Conservation (phyloP, 2,888 invertebrate genomes). For the Rhamphomyia laevipes region DNA sequence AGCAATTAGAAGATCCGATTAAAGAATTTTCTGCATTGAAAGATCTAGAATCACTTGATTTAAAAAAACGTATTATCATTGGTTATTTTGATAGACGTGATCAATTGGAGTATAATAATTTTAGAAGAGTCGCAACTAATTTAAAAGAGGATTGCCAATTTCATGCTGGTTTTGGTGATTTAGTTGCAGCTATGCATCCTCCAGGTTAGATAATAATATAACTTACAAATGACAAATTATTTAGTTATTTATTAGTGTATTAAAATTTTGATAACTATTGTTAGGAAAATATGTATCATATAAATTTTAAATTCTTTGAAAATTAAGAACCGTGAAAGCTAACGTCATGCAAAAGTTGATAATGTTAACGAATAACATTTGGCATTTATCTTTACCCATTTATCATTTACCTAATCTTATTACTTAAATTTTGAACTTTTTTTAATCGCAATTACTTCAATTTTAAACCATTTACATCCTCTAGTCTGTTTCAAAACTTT, state of each 20-base stretch:
- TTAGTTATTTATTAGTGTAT: neutral
- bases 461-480: no score
- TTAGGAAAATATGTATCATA: no score
- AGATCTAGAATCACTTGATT: slow-evolving; percentile 63
- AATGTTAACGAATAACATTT: no score
- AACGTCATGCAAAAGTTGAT: no score
- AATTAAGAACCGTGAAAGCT: no score
- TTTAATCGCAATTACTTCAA: no score
- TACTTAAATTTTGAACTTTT: no score
- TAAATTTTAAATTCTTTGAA: no score
- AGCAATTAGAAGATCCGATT: slow-evolving; percentile 79
- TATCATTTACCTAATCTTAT: no score
- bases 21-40: slow-evolving; percentile 60
- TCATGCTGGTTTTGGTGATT: slow-evolving; percentile 80
- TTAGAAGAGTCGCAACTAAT: slow-evolving; percentile 71
- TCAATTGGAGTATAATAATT: slow-evolving; percentile 66
- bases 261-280: no score
- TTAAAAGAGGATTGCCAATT: slow-evolving; percentile 94
- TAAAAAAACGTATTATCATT: slow-evolving; percentile 74
- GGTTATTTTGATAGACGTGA: slow-evolving; percentile 78
- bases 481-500: no score
- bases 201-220: slow-evolving; percentile 47
- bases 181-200: slow-evolving; percentile 73
- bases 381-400: no score
- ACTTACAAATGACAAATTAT: neutral